A percentile compares a stretch with the other conserved stretches of the same genome.
These are phyloP conservation scores for Dioctria rufipes DNA, from an alignment of 2,888 invertebrate species.

Conservation along the genomic window DNA sequence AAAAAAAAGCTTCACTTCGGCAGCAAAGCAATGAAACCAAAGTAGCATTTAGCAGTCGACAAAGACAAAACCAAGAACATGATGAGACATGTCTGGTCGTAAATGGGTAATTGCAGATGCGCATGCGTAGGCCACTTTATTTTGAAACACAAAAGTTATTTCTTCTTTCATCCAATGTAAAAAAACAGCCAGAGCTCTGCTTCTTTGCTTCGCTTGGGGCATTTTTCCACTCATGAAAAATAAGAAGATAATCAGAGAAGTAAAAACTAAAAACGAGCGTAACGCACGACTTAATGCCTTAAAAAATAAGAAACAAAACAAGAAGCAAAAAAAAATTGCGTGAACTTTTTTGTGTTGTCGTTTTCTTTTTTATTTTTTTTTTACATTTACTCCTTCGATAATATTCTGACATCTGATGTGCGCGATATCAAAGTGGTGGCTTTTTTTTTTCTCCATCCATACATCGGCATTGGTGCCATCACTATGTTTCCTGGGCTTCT, in stretches of 20 bases:
- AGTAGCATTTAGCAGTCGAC: constrained; percentile 11
- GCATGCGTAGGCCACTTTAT: constrained; percentile 8
- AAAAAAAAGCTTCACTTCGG: no score
- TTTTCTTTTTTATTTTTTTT: not conserved
- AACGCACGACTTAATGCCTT: constrained; percentile 2
- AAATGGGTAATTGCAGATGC: constrained; percentile 13
- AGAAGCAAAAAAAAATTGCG: not conserved
- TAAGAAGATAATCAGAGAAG: not conserved
- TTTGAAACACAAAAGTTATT: not conserved
- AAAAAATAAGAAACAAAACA: no score
- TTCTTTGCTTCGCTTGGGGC: not conserved
- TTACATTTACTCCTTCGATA: not conserved
- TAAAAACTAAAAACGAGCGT: not conserved
- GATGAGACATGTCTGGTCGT: constrained; percentile 13
- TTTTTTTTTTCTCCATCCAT: not conserved
- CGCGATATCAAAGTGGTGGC: not conserved
- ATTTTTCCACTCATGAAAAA: not conserved
- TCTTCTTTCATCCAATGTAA: not conserved
- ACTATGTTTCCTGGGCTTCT: constrained; percentile 2
- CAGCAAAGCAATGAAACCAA: not conserved
- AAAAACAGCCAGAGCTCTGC: not conserved
- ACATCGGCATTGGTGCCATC: not conserved
- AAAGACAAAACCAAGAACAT: not conserved
- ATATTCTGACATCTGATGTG: not conserved
- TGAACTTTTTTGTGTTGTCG: no score